These are phyloP conservation scores for Zaprionus taronus DNA, from an alignment of 1,140 invertebrate genomes.

Conservation along the genomic window DNA sequence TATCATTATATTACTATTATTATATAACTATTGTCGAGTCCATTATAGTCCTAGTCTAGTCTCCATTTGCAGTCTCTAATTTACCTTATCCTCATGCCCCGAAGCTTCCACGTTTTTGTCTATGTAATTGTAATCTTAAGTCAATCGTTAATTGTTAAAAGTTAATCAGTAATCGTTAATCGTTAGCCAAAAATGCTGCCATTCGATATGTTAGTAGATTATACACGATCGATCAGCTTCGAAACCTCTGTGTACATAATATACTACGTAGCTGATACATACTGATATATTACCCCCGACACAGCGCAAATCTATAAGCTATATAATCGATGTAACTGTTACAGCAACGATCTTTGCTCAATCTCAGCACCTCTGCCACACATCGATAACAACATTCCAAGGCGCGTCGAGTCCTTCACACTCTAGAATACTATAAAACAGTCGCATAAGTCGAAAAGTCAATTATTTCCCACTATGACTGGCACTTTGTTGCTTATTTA, in stretches of 20 bases:
- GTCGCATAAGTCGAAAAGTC: slow-evolving; percentile 28
- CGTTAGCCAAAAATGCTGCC: slow-evolving; percentile 41
- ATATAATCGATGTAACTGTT: slow-evolving; percentile 26
- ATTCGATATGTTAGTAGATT: slow-evolving; percentile 32
- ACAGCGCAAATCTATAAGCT: slow-evolving; percentile 6
- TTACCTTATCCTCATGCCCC: neutral
- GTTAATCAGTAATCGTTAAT: slow-evolving; percentile 8
- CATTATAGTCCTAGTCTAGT: slow-evolving; percentile 21
- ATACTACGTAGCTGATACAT: neutral
- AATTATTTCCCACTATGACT: slow-evolving; percentile 57
- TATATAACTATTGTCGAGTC: slow-evolving; percentile 23
- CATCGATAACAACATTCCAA: slow-evolving; percentile 20
- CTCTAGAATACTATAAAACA: neutral
- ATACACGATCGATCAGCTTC: slow-evolving; percentile 1
- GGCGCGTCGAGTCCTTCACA: neutral
- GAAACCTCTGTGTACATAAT: slow-evolving; percentile 43
- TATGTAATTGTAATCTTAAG: slow-evolving; percentile 35
- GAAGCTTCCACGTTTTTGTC: neutral
- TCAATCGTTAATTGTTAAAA: slow-evolving; percentile 43
- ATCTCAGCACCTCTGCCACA: slow-evolving; percentile 23
- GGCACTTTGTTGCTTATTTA: slow-evolving; percentile 60
- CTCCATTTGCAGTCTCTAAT: neutral
- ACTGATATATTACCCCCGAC: slow-evolving; percentile 2
- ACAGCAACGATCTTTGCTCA: slow-evolving; percentile 55
- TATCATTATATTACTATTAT: slow-evolving; percentile 14